Base-by-base conservation (phyloP, 1,140 invertebrate genomes). In the Diprion similis region DNA sequence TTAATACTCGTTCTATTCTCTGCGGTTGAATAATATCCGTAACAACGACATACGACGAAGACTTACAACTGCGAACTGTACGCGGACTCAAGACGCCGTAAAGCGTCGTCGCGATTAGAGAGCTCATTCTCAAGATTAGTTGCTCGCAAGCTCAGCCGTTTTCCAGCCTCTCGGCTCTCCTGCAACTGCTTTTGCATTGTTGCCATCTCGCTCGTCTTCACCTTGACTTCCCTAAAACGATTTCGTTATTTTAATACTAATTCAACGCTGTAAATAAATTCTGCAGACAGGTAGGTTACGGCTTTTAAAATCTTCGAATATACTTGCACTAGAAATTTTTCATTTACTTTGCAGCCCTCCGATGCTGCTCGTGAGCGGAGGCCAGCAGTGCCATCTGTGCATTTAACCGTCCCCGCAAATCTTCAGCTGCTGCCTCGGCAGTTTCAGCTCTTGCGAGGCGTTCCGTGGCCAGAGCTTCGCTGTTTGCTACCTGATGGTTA, bases 51-150 rank as follows among this genome's bases (percentile, higher is more conserved):
- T 59, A 59, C 9, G 51, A 59, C 9, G 11, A 18, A 72, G 70
- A 72, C 78, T 80, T 77, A 85, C 85, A 82, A 48, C 73, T 83
- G 83, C 1, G 75, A 73, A 48, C 75, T 81, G 51, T 80, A 86
- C 6, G 81, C 78, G 11, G 77, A 73, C 72, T 86, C 81, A 0
- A 85, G 69, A 18, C 75, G 78, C 45, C 79, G 73, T 9, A 87
- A 68, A 10, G 80, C 78, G 13, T 72, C 66, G 65, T 85, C 81
- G 8, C 80, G 77, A 71, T 85, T 81, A 10, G 68, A 73, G 11
- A 86, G 46, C 59, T 80, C 78, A 51, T 74, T 78, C 70, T 85
- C 83, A 46, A 86, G 59, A 71, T 80, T 79, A n/a, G 71, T 72
- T 10, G 68, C 64, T 17, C 78, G 72, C 46, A 76, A 67, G 8